Conservation (phyloP, 2,113 vertebrate species). For the Rana temporaria region DNA sequence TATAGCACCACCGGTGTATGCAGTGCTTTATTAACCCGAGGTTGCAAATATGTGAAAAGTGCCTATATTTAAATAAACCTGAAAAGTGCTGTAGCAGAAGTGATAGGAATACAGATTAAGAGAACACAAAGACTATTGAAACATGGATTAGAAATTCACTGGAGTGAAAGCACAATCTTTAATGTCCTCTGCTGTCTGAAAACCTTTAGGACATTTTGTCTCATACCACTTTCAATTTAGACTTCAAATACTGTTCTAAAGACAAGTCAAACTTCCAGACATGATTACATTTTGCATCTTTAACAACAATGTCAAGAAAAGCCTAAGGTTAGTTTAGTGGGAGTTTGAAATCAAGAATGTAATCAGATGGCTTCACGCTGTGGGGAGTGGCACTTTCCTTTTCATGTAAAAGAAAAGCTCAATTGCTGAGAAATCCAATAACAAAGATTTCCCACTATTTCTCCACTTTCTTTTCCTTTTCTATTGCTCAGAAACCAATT, state of each 20-base stretch:
- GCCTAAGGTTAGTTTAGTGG: not conserved
- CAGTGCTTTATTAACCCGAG: too few species aligned
- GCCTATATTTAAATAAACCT: not conserved
- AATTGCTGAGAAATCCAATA: constrained; percentile 48
- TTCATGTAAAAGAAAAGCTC: constrained; percentile 42
- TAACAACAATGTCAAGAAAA: not conserved
- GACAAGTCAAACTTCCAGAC: not conserved
- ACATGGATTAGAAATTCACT: constrained; percentile 36
- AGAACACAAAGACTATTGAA: constrained; percentile 38
- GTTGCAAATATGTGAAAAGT: not conserved
- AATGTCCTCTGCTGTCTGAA: not conserved
- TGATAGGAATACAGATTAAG: constrained; percentile 40
- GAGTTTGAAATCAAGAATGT: not conserved
- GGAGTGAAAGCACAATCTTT: constrained; percentile 2
- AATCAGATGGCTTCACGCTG: constrained; percentile 42
- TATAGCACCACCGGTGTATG: too few species aligned
- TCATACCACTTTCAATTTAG: not conserved
- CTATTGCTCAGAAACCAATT: not conserved
- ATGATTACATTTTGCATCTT: not conserved
- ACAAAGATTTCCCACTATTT: constrained; percentile 49
- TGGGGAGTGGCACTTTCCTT: constrained; percentile 43
- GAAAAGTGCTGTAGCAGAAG: not conserved
- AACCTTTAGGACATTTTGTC: not conserved
- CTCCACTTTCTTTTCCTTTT: constrained; percentile 9
- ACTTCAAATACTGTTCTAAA: not conserved